Percentiles rank a stretch among this genome's conserved stretches.
Evolutionary conservation across 2,797 vertebrate species (phyloP).

Genomic region (Falco berigora): DNA sequence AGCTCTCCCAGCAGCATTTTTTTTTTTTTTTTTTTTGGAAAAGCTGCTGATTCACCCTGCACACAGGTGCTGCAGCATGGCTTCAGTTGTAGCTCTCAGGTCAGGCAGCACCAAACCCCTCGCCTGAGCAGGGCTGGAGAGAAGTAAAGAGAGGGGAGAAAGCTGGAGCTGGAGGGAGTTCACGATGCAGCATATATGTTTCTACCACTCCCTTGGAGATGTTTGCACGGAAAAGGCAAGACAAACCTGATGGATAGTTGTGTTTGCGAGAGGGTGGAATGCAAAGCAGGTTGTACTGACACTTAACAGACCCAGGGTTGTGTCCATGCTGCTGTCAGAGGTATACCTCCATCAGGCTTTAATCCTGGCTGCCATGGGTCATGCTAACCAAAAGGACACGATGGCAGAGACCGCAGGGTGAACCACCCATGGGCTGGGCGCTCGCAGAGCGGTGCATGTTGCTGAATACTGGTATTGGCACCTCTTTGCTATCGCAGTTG

Average conservation of each 20-base stretch:
- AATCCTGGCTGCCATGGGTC: background rate
- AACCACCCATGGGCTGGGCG: background rate
- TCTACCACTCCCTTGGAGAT: background rate
- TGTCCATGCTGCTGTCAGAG: background rate
- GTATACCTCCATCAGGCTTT: background rate
- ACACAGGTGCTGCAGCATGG: background rate
- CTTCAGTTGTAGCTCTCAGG: background rate
- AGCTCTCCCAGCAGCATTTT: background rate
- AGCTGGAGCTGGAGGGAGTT: background rate
- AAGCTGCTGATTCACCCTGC: slow-evolving; percentile 49
- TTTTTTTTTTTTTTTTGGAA: background rate
- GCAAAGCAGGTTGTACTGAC: background rate
- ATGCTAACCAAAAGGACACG: background rate
- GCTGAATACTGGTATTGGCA: background rate
- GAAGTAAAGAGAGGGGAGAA: background rate
- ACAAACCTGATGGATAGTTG: background rate
- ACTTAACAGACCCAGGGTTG: background rate
- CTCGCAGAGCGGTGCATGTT: fast-evolving
- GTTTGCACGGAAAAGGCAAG: background rate
- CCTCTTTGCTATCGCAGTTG: background rate
- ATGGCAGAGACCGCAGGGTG: background rate
- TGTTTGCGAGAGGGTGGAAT: background rate
- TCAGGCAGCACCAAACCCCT: background rate
- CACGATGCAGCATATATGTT: background rate
- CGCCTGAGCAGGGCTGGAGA: background rate